Conservation (phyloP, 1,140 invertebrate genomes). For the Drosophila malerkotliana region DNA sequence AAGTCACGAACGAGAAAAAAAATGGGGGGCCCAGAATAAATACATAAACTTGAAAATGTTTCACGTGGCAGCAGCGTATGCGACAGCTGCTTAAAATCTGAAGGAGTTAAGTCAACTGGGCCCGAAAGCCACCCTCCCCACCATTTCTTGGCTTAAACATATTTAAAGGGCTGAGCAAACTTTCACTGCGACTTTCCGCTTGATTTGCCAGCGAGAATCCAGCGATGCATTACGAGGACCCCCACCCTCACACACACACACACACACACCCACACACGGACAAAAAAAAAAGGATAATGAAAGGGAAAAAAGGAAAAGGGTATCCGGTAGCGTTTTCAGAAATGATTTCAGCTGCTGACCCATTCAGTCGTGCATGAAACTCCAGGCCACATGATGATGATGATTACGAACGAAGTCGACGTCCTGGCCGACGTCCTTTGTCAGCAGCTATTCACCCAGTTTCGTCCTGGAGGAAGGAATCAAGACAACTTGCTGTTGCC, state of each 20-base stretch:
- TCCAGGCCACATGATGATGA: conserved; percentile 49
- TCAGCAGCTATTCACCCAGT: conserved; percentile 18
- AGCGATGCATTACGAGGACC: conserved; percentile 63
- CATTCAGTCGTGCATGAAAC: conserved; percentile 69
- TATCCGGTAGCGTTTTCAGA: conserved; percentile 5
- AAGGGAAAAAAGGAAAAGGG: conserved; percentile 17
- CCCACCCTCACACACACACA: neutral
- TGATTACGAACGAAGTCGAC: conserved; percentile 25
- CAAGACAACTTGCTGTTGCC: conserved; percentile 4
- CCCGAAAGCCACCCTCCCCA: neutral
- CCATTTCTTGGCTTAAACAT: conserved; percentile 10
- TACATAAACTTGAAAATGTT: conserved; percentile 49
- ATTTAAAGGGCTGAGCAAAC: conserved; percentile 39
- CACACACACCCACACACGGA: neutral
- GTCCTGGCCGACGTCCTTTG: conserved; percentile 22
- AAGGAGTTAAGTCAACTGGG: neutral
- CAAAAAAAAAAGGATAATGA: conserved; percentile 38
- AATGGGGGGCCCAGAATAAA: conserved; percentile 24
- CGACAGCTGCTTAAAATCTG: conserved; percentile 8
- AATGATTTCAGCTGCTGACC: conserved; percentile 49
- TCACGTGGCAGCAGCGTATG: conserved; percentile 36
- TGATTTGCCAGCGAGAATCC: conserved; percentile 66
- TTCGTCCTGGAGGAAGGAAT: conserved; percentile 1
- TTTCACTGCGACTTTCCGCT: conserved; percentile 69
- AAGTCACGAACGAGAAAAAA: conserved; percentile 4